Base-by-base conservation (phyloP, 1,140 invertebrate genomes). In the Geopemphigus sp. region DNA sequence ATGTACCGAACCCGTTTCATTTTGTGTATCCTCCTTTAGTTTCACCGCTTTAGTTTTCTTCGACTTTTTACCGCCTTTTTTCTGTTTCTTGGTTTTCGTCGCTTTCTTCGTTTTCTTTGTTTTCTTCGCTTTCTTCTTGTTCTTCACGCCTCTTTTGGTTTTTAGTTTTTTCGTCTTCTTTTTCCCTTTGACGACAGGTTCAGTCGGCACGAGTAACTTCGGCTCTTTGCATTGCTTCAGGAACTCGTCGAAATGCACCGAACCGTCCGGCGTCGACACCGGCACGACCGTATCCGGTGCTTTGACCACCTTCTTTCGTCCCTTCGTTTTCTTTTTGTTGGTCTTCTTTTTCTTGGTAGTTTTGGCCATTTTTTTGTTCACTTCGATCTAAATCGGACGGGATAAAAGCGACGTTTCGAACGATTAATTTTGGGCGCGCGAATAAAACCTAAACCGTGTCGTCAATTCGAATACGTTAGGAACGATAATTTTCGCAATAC, bases 181-280 rank as follows among this genome's bases (percentile, higher is more conserved):
- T 11, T 68, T 68, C 14, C 5, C 0, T 19, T 54, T 70, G 0
- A 22, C 15, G 17, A 39, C 64, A 5, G 15, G 54, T 72, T 72
- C 32, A 1, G 19, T 10, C 17, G 11, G 19, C 0, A 11, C 2
- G 0, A 45, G 3, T 22, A 59, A n/a, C 22, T 39, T 59, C 11
- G 54, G 57, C 0, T 59, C n/a, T 61, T 0, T 59, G 22, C 73
- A 76, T 14, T 10, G 24, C 22, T 61, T 76, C 11, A 76, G 14
- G 12, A 76, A 76, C 12, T 76, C 73, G 2, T 76, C 39, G 26
- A 76, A 76, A 61, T 76, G 73, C 12, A 76, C 73, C 5, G 73
- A 76, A 19, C 73, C 73, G 22, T 47, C 15, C 8, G 73, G 57
- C 3, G 32, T 61, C 5, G 73, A 50, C 6, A 76, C 24, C 4